Base-by-base conservation (phyloP, 2,797 vertebrate genomes). In the Sciurus vulgaris region DNA sequence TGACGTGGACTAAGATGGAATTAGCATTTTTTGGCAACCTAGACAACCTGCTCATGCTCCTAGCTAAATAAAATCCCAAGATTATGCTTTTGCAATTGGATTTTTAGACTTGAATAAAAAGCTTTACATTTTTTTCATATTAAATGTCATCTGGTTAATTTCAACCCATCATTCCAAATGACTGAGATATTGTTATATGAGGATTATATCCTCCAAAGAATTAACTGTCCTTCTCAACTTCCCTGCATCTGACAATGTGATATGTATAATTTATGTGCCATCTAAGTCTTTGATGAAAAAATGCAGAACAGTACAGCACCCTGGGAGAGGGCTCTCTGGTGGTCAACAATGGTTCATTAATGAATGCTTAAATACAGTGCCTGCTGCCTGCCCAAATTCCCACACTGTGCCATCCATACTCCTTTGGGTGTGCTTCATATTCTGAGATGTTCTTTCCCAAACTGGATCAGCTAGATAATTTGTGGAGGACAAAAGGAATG, bases 151-250 rank as follows among this genome's bases (percentile, higher is more conserved):
- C 92, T 97, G 95, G 76, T 97, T 97, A 97, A 69, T 96, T 97
- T 97, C 96, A 97, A 94, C 44, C 77, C 93, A 96, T 97, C 93
- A 96, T 97, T 97, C 97, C 96, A 97, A 97, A 97, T 86, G 85
- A 93, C 77, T 97, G 95, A 97, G 97, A 91, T 96, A n/a, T 93
- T 96, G 96, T 76, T 96, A 47, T 94, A 82, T 82, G 96, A 93
- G 89, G 95, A 86, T 95, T 89, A 95, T 97, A 35, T 90, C 65
- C 78, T 93, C 81, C 82, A 95, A 96, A 95, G 92, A 94, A 95
- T 92, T 94, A 93, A 96, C 54, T 96, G 81, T 93, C 77, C 87
- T 84, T 95, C 89, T 92, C 86, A 93, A 96, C 41, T 91, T 97
- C 87, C 76, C 89, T 49, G 87, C 92, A 95, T 96, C 87, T 96